Conservation (phyloP, 2,797 vertebrate genomes). For the Dallia pectoralis region DNA sequence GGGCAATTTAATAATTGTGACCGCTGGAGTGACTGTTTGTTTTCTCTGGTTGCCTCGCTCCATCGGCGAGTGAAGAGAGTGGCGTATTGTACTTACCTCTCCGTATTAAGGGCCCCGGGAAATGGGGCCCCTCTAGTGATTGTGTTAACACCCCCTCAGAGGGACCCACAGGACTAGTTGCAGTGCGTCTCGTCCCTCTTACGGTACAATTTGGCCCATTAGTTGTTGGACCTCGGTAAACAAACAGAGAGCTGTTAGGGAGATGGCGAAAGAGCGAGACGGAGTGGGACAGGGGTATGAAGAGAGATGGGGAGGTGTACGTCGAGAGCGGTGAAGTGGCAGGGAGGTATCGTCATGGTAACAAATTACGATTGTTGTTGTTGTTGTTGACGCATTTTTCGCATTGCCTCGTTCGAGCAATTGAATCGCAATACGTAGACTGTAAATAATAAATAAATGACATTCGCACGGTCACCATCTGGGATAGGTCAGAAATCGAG, state of each 20-base stretch:
- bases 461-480: not conserved
- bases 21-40: constrained; percentile 30
- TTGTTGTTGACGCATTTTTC: too few species aligned
- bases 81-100: not conserved
- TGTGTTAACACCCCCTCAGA: constrained; percentile 27
- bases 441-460: not conserved
- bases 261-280: not conserved
- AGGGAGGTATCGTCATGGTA: constrained; percentile 21
- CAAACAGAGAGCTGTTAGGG: constrained; percentile 33
- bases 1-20: constrained; percentile 44
- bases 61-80: constrained; percentile 4
- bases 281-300: constrained; percentile 21
- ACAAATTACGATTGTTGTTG: too few species aligned
- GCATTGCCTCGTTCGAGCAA: too few species aligned
- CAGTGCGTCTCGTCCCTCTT: not conserved
- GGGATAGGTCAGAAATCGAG: constrained; percentile 11
- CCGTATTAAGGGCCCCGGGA: constrained; percentile 29
- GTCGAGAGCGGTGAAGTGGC: constrained; percentile 22
- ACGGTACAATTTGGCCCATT: constrained; percentile 58
- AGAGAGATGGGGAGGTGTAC: too few species aligned
- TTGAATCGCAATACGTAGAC: too few species aligned
- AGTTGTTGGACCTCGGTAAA: constrained; percentile 47
- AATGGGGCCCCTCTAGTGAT: constrained; percentile 46
- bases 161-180: not conserved
- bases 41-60: constrained; percentile 35